Conservation (phyloP, 2,797 vertebrate species). For the Cottoperca gobio region DNA sequence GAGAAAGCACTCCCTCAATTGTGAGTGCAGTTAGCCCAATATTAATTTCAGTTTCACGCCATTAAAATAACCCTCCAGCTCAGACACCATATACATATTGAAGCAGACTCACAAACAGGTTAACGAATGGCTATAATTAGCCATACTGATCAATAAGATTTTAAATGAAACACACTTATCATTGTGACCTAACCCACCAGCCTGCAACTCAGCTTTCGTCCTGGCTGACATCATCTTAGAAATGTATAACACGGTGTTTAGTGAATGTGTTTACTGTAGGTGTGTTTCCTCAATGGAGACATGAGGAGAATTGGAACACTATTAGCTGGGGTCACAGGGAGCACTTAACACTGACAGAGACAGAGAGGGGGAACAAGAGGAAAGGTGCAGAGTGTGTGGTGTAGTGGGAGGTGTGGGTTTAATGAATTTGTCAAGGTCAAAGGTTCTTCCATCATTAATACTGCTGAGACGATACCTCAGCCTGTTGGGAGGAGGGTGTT, state of each 20-base stretch:
- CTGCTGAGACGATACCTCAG: slow-evolving; percentile 13
- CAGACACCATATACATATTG: slow-evolving; percentile 12
- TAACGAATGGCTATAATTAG: slow-evolving; percentile 70
- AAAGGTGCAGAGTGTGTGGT: slow-evolving; percentile 20
- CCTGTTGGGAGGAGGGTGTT: slow-evolving; percentile 30
- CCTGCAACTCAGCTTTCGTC: not conserved
- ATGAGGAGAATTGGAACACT: slow-evolving; percentile 25
- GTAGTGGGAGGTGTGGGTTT: not conserved
- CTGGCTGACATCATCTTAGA: slow-evolving; percentile 15
- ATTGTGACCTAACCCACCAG: slow-evolving; percentile 29
- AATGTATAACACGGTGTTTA: slow-evolving; percentile 32
- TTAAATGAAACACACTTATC: slow-evolving; percentile 77
- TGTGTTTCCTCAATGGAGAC: slow-evolving; percentile 44
- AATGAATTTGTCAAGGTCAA: slow-evolving; percentile 31
- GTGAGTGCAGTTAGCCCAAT: not conserved
- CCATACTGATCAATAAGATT: slow-evolving; percentile 66
- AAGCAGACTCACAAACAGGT: slow-evolving; percentile 32
- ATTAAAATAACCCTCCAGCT: not conserved
- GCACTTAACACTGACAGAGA: slow-evolving; percentile 66
- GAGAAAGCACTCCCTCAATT: not conserved
- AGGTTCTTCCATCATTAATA: slow-evolving; percentile 41
- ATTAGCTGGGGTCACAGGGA: slow-evolving; percentile 57
- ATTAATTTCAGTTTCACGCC: not conserved
- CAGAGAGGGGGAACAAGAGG: slow-evolving; percentile 38
- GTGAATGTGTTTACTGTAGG: slow-evolving; percentile 27